These are phyloP conservation scores for Synaphobranchus kaupii DNA, from an alignment of 2,797 vertebrate genomes.

Conservation along the genomic window DNA sequence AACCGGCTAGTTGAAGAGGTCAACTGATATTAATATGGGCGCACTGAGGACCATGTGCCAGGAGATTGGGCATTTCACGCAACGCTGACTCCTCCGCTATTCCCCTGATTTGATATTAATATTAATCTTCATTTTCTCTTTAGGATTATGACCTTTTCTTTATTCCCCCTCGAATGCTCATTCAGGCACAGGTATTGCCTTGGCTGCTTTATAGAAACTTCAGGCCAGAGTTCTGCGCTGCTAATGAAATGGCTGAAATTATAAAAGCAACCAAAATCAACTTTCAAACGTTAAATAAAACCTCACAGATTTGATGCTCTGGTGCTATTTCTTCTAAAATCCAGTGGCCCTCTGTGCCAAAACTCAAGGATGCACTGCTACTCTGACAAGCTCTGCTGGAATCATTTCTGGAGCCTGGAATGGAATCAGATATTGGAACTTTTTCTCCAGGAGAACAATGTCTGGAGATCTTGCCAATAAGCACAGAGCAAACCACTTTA, in stretches of 20 bases:
- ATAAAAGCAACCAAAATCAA: constrained; percentile 20
- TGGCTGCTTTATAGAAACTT: not conserved
- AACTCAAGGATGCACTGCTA: constrained; percentile 13
- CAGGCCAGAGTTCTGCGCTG: not conserved
- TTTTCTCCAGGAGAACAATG: constrained; percentile 51
- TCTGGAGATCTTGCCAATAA: constrained; percentile 55
- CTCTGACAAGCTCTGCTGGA: constrained; percentile 38
- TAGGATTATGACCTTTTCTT: constrained; percentile 25
- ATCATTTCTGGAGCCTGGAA: constrained; percentile 48
- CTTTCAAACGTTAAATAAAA: constrained; percentile 25
- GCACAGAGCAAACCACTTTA: constrained; percentile 52
- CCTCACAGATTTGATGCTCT: constrained; percentile 14
- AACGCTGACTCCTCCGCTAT: constrained; percentile 81
- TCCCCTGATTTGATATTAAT: constrained; percentile 90
- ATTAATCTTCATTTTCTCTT: constrained; percentile 80
- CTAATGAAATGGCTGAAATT: not conserved
- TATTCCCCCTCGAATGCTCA: constrained; percentile 23
- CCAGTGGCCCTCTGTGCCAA: constrained; percentile 20
- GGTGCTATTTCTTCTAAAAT: constrained; percentile 66
- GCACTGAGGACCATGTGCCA: constrained; percentile 55
- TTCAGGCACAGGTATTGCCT: constrained; percentile 19
- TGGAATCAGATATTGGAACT: constrained; percentile 53
- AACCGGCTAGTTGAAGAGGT: constrained; percentile 79
- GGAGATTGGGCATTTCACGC: constrained; percentile 92
- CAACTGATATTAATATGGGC: constrained; percentile 71